These are phyloP conservation scores for Lordiphosa fenestrarum DNA, from an alignment of 2,888 invertebrate genomes.

Conservation along the genomic window DNA sequence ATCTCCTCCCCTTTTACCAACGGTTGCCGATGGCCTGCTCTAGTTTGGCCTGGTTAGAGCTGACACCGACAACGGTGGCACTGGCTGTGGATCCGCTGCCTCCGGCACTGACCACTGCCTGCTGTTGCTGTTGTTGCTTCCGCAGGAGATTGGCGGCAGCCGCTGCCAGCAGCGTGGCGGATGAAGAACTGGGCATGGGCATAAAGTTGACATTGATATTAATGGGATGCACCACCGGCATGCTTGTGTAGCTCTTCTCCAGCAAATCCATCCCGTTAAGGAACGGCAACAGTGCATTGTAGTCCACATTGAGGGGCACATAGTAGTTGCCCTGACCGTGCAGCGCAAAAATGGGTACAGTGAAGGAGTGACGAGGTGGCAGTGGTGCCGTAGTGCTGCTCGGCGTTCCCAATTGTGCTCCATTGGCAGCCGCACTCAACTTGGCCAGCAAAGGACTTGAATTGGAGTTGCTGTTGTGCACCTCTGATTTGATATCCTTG, in stretches of 20 bases:
- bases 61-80: conserved; percentile 40
- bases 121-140: conserved; percentile 66
- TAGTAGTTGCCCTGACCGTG: conserved; percentile 94
- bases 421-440: conserved; percentile 44
- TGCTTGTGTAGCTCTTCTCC: conserved; percentile 81
- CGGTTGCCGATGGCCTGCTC: conserved; percentile 78
- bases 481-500: conserved; percentile 77
- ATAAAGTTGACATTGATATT: conserved; percentile 93
- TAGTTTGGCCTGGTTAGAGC: conserved; percentile 72
- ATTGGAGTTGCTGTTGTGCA: conserved; percentile 61
- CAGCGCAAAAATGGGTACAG: conserved; percentile 93
- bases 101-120: conserved; percentile 21
- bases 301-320: conserved; percentile 91
- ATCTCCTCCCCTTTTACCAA: conserved; percentile 66
- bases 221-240: conserved; percentile 88
- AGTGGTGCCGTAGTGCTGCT: conserved; percentile 65
- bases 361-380: conserved; percentile 78
- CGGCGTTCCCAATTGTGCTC: conserved; percentile 55
- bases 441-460: conserved; percentile 57
- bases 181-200: conserved; percentile 70
- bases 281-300: conserved; percentile 86
- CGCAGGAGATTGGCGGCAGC: conserved; percentile 68
- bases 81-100: conserved; percentile 10
- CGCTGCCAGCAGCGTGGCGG: conserved; percentile 70
- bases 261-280: conserved; percentile 84